Conservation (phyloP, 1,140 invertebrate species). For the Holcopasites calliopsidis region DNA sequence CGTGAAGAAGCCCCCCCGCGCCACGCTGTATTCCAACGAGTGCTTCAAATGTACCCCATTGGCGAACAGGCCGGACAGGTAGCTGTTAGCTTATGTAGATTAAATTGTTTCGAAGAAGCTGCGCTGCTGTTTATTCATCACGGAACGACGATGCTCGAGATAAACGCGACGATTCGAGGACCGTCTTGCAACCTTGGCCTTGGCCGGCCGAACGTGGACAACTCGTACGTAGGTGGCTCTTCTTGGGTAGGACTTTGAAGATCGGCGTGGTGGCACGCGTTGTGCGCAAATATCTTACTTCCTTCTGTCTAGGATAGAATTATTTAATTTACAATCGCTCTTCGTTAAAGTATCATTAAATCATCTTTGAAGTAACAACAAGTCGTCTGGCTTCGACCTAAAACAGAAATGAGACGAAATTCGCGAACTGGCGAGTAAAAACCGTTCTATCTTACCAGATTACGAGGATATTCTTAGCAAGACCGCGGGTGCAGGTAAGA, state of each 20-base stretch:
- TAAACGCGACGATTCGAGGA: constrained; percentile 56
- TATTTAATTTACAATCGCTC: too few relatives aligned
- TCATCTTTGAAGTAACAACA: too few relatives aligned
- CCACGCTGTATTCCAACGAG: constrained; percentile 22
- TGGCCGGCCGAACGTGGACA: constrained; percentile 16
- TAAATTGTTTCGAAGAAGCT: constrained; percentile 67
- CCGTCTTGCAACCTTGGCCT: constrained; percentile 7
- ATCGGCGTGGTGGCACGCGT: background rate
- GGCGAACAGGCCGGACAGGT: constrained; percentile 49
- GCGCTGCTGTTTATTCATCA: constrained; percentile 64
- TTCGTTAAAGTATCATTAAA: too few relatives aligned
- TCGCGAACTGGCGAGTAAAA: too few relatives aligned
- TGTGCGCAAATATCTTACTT: background rate
- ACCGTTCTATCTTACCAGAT: background rate
- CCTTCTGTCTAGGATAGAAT: too few relatives aligned
- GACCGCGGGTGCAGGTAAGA: background rate
- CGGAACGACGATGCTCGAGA: constrained; percentile 57
- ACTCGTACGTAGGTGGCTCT: background rate
- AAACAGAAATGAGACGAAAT: background rate
- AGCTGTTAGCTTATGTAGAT: constrained; percentile 68
- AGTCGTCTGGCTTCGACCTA: too few relatives aligned
- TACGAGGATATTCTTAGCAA: background rate
- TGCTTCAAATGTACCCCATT: constrained; percentile 42
- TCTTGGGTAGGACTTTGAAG: background rate
- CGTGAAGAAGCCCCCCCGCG: background rate